These are phyloP conservation scores for Sphaeridia pumilis DNA, from an alignment of 2,888 invertebrate genomes.

Conservation along the genomic window DNA sequence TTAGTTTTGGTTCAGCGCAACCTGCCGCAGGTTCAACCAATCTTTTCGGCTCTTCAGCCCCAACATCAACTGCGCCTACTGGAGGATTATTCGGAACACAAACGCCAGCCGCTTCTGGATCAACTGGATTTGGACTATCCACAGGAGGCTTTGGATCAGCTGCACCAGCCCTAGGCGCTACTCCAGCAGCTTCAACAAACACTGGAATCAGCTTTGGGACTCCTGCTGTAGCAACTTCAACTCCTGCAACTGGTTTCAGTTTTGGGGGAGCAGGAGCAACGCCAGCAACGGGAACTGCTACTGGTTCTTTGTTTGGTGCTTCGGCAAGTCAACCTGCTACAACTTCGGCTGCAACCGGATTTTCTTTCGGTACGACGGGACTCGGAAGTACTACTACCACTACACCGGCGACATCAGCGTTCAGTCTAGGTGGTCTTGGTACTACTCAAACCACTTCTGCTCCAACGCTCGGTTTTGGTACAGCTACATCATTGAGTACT, in stretches of 20 bases:
- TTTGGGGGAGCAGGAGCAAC: background rate
- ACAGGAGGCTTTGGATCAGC: background rate
- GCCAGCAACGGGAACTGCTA: background rate
- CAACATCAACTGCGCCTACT: no score
- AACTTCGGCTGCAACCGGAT: background rate
- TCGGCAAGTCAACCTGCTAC: background rate
- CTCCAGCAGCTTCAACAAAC: background rate
- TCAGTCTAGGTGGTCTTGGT: background rate
- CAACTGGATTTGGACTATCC: background rate
- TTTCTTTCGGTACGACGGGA: background rate
- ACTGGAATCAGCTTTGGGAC: background rate
- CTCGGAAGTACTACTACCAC: background rate
- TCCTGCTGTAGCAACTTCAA: background rate
- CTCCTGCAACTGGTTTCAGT: background rate
- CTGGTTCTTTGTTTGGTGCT: background rate
- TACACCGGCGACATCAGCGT: background rate
- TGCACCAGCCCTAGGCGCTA: no score
- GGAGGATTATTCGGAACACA: no score
- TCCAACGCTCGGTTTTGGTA: background rate
- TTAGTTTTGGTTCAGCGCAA: slow-evolving; percentile 4
- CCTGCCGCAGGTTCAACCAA: background rate
- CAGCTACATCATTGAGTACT: no score
- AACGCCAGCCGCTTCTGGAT: background rate
- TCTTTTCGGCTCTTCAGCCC: background rate
- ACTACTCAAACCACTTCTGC: background rate